Evolutionary conservation across 2,797 vertebrate species (phyloP).

Genomic region (Micromesistius poutassou): DNA sequence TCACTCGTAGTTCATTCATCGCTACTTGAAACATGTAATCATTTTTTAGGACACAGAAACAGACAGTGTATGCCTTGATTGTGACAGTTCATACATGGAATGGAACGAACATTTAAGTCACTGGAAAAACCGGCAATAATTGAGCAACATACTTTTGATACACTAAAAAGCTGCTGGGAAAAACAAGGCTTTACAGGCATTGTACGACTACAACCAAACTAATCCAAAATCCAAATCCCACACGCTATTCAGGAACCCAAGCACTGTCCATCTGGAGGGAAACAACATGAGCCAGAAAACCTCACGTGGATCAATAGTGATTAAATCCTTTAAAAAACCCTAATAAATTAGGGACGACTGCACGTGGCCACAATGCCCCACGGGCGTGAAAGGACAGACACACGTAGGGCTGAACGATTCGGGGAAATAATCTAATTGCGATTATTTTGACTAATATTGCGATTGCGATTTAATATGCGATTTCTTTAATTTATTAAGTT

Average conservation of each 20-base stretch:
- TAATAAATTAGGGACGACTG: background rate
- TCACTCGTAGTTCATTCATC: background rate
- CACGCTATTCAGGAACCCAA: background rate
- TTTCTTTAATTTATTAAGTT: background rate
- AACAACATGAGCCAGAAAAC: background rate
- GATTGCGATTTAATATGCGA: too few relatives aligned
- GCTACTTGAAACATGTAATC: background rate
- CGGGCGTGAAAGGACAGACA: conserved; percentile 9
- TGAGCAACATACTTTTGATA: background rate
- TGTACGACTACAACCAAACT: background rate
- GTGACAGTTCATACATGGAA: background rate
- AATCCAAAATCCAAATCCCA: background rate
- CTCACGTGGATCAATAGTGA: background rate
- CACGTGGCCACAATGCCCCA: background rate
- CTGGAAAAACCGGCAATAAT: background rate
- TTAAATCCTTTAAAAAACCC: background rate
- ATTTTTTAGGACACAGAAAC: background rate
- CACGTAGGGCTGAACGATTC: too few relatives aligned
- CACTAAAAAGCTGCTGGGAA: background rate
- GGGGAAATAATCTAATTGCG: too few relatives aligned
- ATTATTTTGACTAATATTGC: too few relatives aligned
- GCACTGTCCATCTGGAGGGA: background rate
- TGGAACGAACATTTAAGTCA: background rate
- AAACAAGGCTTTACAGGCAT: background rate
- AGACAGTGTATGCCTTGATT: background rate